Base-by-base conservation (phyloP, 2,113 vertebrate species). In the Sylvia atricapilla region DNA sequence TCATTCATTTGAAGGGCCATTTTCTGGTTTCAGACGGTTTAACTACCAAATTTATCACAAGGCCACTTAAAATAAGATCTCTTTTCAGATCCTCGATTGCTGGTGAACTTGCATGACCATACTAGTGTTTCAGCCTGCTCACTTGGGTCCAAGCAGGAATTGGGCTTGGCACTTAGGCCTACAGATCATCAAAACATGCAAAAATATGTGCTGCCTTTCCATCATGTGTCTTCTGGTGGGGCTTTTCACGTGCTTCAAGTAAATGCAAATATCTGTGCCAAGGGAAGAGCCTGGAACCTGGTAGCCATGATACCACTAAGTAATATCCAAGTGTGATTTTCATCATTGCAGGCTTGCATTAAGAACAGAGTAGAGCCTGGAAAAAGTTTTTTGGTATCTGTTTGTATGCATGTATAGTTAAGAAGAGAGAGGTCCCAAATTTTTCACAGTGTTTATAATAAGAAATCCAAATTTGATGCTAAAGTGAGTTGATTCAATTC, bases 361-460 rank as follows among this genome's bases (percentile, higher is more conserved):
- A 68, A 85, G 70, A 87, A 43, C 43, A 49, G 62, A 73, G 11
- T 27, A 62, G 67, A 91, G 39, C 21, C 64, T 84, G 63, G 78
- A 84, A 37, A 68, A 90, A 93, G 37, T 68, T 82, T 23, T 69
- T 53, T 83, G 21, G 12, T 88, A 16, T 89, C 63, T 82, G 41
- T 91, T 90, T 82, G 27, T 84, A 33, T 84, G 70, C 18, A 3
- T 73, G 50, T 50, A 80, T 58, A 59, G n/a, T 74, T 85, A 60
- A 82, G 72, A 90, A 74, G 80, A 72, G 55, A 75, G 17, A 78
- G 69, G 66, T 41, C 39, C 58, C 66, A 73, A 35, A 77, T 88
- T 95, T 90, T 94, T 87, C 59, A 8, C 66, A 31, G 50, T 87
- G 58, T 95, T 96, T 96, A 87, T 95, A 87, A 89, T 82, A 83